These are phyloP conservation scores for Alentia gelatinosa DNA, from an alignment of 2,888 invertebrate species.

Conservation along the genomic window DNA sequence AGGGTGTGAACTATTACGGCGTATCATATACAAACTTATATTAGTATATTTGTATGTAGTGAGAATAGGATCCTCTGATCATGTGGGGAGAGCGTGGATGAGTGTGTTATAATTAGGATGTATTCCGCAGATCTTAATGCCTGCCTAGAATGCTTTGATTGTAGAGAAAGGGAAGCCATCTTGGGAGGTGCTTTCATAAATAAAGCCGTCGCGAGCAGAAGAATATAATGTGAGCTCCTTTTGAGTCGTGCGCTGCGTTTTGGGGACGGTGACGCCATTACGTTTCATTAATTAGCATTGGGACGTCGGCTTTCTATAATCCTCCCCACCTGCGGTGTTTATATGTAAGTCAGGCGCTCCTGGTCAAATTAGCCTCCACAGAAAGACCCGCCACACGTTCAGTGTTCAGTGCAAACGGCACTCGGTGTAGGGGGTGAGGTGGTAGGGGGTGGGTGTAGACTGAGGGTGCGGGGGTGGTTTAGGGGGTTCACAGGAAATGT, in stretches of 20 bases:
- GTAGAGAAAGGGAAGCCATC: not conserved
- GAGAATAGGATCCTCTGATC: too few relatives aligned
- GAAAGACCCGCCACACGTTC: not conserved
- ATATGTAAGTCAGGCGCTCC: conserved; percentile 10
- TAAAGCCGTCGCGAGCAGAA: not conserved
- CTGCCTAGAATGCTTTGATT: not conserved
- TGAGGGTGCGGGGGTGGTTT: not conserved
- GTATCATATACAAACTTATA: not conserved
- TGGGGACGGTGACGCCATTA: not conserved
- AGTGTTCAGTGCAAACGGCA: not conserved
- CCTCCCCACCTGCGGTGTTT: conserved; percentile 2
- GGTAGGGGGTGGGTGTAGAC: not conserved
- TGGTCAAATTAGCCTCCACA: not conserved
- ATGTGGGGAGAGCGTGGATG: not conserved
- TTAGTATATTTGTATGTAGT: too few relatives aligned
- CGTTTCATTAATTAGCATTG: conserved; percentile 39
- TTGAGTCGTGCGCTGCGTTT: not conserved
- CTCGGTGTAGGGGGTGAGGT: not conserved
- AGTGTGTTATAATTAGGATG: not conserved
- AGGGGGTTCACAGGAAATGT: not conserved
- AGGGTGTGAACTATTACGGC: not conserved
- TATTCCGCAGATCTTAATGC: not conserved
- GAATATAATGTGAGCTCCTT: not conserved
- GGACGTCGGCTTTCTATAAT: not conserved
- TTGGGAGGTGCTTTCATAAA: not conserved